Conservation (phyloP, 2,888 invertebrate genomes). For the Peribatodes rhomboidaria region DNA sequence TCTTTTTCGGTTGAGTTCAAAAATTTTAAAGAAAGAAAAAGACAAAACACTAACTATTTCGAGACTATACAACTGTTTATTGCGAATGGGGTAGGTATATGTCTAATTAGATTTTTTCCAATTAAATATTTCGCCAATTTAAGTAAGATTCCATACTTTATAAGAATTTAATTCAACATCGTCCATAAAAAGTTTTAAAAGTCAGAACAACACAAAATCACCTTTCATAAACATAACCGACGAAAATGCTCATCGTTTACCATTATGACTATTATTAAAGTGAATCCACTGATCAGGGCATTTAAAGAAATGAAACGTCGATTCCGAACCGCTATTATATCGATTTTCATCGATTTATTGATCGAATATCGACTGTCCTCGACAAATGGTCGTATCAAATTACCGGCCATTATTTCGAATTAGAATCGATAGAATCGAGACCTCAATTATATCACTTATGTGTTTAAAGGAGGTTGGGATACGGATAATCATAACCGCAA, state of each 20-base stretch:
- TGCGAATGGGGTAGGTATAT: too few relatives aligned
- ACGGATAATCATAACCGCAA: slow-evolving; percentile 75
- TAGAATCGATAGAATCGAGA: slow-evolving; percentile 85
- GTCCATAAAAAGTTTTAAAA: slow-evolving; percentile 50
- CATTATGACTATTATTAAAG: slow-evolving; percentile 83
- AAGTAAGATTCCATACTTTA: background rate
- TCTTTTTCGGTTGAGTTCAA: too few relatives aligned
- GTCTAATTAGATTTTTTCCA: background rate
- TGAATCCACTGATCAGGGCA: slow-evolving; percentile 82
- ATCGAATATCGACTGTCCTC: slow-evolving; percentile 86
- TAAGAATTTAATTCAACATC: slow-evolving; percentile 8
- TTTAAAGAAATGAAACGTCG: slow-evolving; percentile 86
- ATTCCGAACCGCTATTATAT: slow-evolving; percentile 80
- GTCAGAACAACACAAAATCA: slow-evolving; percentile 45
- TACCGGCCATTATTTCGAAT: slow-evolving; percentile 84
- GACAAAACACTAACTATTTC: too few relatives aligned
- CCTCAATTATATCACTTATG: slow-evolving; percentile 87
- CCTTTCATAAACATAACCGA: slow-evolving; percentile 47
- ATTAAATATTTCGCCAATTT: background rate
- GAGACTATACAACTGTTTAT: too few relatives aligned
- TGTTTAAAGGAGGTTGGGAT: slow-evolving; percentile 85
- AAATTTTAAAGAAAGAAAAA: too few relatives aligned
- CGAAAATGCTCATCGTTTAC: slow-evolving; percentile 75
- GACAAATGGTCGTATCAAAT: slow-evolving; percentile 84
- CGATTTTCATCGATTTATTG: slow-evolving; percentile 86